Percentiles rank a stretch among this genome's conserved stretches.
These are phyloP conservation scores for Caenorhabditis becei DNA, from an alignment of 2,888 invertebrate species.

Conservation along the genomic window DNA sequence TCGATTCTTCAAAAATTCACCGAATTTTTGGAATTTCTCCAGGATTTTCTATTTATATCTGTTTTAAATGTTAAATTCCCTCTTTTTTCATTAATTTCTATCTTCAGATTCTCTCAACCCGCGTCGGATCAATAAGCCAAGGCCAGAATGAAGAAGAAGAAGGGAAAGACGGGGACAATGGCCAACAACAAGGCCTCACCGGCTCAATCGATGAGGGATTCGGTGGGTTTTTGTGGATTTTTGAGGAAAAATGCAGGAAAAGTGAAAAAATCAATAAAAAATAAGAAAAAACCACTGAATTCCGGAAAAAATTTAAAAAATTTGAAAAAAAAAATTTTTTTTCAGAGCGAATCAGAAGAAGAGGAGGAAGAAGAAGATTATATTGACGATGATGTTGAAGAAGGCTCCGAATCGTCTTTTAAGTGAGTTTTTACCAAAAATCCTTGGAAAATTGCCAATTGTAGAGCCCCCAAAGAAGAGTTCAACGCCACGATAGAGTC, in stretches of 20 bases:
- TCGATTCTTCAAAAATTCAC: no score
- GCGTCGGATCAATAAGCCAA: no score
- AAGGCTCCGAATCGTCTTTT: no score
- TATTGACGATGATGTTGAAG: neutral
- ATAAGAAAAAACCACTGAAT: neutral
- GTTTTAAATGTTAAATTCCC: no score
- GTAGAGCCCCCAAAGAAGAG: neutral
- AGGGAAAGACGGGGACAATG: neutral
- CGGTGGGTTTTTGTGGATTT: neutral
- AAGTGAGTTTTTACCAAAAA: neutral
- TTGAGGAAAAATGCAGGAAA: no score
- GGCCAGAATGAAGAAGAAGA: slow-evolving; percentile 1
- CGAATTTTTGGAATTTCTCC: no score
- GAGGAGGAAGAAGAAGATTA: neutral
- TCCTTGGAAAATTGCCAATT: neutral
- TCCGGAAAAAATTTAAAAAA: neutral
- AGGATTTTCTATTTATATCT: no score
- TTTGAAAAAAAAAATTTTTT: neutral
- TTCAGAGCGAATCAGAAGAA: neutral
- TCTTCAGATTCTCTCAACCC: no score
- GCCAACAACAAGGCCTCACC: neutral
- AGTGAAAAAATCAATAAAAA: neutral
- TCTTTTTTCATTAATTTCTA: no score
- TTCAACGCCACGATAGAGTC: neutral
- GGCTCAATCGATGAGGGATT: neutral